A percentile compares a stretch with the other conserved stretches of the same genome.
phyloP scores from a whole-genome alignment of 2,888 invertebrate species.

The Ectemnius lituratus region DNA sequence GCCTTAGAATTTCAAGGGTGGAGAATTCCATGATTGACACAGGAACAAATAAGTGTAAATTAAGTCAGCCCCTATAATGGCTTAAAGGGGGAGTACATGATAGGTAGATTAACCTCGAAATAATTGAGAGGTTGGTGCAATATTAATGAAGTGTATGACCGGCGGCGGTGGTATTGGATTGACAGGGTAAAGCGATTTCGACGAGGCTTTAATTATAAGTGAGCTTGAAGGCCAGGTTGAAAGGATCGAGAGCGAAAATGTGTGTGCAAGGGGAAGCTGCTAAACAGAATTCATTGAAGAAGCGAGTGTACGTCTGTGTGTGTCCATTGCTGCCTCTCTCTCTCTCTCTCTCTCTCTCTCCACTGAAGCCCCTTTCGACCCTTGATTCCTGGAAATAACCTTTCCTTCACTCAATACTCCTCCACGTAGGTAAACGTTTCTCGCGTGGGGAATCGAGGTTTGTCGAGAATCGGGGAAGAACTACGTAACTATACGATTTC shows the following conservation, averaged over 20 bases:
- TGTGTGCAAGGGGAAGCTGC: slow-evolving; percentile 23
- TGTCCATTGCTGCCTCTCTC: neutral
- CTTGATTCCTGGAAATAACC: slow-evolving; percentile 42
- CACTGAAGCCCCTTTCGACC: slow-evolving; percentile 12
- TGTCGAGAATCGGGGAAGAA: slow-evolving; percentile 19
- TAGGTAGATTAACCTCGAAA: no score
- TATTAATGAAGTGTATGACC: no score
- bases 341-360: no score
- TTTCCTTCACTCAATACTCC: slow-evolving; percentile 25
- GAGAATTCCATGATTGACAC: neutral
- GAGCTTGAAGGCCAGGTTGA: neutral
- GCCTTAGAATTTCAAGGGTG: no score
- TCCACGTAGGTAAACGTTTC: slow-evolving; percentile 30
- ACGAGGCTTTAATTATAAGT: slow-evolving; percentile 20
- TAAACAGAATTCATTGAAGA: slow-evolving; percentile 59
- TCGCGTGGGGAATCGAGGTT: neutral
- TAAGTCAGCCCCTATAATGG: no score
- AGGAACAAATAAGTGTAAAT: neutral
- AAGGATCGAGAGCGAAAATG: slow-evolving; percentile 10
- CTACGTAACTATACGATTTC: slow-evolving; percentile 25
- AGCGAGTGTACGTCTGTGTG: neutral
- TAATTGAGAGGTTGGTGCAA: no score
- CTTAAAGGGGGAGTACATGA: no score
- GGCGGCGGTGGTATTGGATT: no score
- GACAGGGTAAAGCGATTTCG: slow-evolving; percentile 10